Base-by-base conservation (phyloP, 1,140 invertebrate genomes). In the Drosophila elegans region DNA sequence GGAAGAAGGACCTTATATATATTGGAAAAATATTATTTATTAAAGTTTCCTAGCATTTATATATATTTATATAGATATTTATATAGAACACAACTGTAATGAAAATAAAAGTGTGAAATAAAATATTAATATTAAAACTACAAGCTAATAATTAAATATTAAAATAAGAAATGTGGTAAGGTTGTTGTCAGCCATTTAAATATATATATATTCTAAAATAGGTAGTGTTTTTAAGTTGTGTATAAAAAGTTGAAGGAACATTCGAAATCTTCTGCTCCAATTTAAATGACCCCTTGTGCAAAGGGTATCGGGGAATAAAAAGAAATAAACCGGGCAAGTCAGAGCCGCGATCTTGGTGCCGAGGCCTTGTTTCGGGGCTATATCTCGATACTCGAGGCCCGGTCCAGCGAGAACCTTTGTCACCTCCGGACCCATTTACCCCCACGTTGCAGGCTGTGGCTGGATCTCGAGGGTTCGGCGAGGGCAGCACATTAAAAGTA, bases 401-500 rank as follows among this genome's bases (percentile, higher is more conserved):
- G 76, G 44, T 36, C 45, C 57, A 62, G 10, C 48, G 46, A 74
- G 69, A 82, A 81, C 83, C 83, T 82, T 88, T 88, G 83, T 89
- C 84, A 88, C 83, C 80, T 89, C 64, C 84, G 57, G 74, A 76
- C 71, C 78, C 84, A 88, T 88, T 88, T 88, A 83, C 84, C 83
- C 79, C 76, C 68, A 71, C 79, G 41, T 21, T 46, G 38, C 60
- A 45, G 27, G 32, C 25, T 27, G 45, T 27, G 45, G 25, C 56
- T 54, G 54, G 39, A 49, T 25, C 29, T 57, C 21, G 36, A 52
- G 32, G 55, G 12, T 45, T 66, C 55, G 59, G 52, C 51, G 46
- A 89, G 84, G 82, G 89, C 80, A 88, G 76, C 89, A 89, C 89
- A 91, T 91, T 91, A 91, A 91, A 91, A 91, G 89, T 91, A 91